Conservation (phyloP, 2,113 vertebrate genomes). For the Petrocephalus zakoni region DNA sequence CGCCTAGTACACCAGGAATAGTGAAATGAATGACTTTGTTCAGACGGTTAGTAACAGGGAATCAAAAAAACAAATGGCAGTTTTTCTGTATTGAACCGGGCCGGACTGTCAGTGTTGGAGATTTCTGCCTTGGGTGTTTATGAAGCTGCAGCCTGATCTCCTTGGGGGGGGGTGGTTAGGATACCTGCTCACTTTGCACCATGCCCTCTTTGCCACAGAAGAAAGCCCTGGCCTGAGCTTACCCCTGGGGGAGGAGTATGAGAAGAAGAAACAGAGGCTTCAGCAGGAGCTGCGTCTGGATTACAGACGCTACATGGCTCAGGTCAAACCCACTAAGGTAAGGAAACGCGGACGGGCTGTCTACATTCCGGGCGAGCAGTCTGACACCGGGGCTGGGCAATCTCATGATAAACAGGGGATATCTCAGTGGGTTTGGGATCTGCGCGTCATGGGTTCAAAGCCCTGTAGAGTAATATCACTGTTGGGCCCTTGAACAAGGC, state of each 20-base stretch:
- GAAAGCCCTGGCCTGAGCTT: conserved; percentile 69
- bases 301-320: conserved; percentile 80
- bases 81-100: neutral
- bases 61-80: neutral
- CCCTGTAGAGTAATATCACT: neutral
- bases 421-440: neutral
- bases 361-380: neutral
- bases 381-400: neutral
- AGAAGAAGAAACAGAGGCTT: conserved; percentile 83
- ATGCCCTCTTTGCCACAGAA: conserved; percentile 49
- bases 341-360: neutral
- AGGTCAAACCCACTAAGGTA: conserved; percentile 59
- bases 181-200: neutral
- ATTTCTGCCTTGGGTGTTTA: neutral
- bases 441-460: neutral
- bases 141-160: neutral
- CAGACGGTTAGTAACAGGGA: neutral
- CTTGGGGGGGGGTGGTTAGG: neutral
- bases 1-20: neutral
- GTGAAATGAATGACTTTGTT: neutral
- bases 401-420: neutral
- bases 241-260: conserved; percentile 86
- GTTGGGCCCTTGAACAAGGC: neutral
- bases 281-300: conserved; percentile 84
- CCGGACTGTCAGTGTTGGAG: neutral